Base-by-base conservation (phyloP, 2,797 vertebrate species). In the Myotis vivesi region DNA sequence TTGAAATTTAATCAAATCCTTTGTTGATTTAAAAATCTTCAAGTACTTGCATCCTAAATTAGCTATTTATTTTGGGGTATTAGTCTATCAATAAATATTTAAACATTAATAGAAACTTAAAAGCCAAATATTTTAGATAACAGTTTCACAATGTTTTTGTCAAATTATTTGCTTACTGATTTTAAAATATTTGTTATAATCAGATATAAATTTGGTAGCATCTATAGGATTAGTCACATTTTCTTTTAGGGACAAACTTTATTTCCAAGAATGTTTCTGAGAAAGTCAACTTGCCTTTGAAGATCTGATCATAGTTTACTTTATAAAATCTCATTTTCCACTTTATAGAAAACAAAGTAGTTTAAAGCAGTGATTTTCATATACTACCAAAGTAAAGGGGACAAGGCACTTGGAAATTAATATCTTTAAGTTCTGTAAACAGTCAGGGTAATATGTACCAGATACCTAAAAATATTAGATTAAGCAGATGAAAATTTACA, bases 1-100 rank as follows among this genome's bases (percentile, higher is more conserved):
- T 19, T 92, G 77, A 94, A 87, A 95, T 77, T 59, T 82, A 95
- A 64, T 89, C 71, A 92, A 69, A 94, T 53, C 87, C 20, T 75
- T 30, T 92, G 38, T 6, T 71, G 72, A 72, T 73, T 89, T 81
- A 92, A 86, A 95, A 92, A 55, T 22, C 12, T 92, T 77, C 12
- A 92, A 90, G 41, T 6, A 41, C 55, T 89, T 95, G 85, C 49
- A 71, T 75, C 9, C 44, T 82, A 71, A 93, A 86, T 82, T 55
- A 80, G 46, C 17, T 46, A 89, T 38, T 93, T 92, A 75, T 69
- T 87, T 73, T n/a, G 59, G 23, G 23, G 90, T 92, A 84, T 28
- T 82, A 62, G 66, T 69, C 0, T 1, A 95, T 68, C 15, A 73
- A 92, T 55, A 85, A 93, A 93, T 33, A 82, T 12, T 69, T 87